Conservation (phyloP, 2,113 vertebrate genomes). For the Hepsetus odoe region DNA sequence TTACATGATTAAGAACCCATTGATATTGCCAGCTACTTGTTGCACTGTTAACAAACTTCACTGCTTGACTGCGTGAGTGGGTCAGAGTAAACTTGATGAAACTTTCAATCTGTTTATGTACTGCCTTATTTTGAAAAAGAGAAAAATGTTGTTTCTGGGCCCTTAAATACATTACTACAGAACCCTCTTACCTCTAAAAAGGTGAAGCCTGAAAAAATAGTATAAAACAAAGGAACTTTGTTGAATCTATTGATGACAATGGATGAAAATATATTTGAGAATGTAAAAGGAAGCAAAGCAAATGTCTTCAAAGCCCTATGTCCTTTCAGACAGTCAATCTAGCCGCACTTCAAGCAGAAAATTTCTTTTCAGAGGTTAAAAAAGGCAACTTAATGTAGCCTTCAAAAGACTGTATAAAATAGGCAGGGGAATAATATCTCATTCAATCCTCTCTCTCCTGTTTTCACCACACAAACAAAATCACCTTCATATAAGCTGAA, state of each 20-base stretch:
- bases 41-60: too few relatives aligned
- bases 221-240: not conserved
- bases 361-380: slow-evolving; percentile 16
- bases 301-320: slow-evolving; percentile 2
- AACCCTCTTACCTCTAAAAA: not conserved
- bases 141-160: too few relatives aligned
- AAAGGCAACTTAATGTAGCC: not conserved
- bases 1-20: too few relatives aligned
- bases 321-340: not conserved
- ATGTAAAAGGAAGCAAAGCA: not conserved
- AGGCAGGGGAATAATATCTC: not conserved
- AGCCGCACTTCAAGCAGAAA: slow-evolving; percentile 11
- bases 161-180: not conserved
- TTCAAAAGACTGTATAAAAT: not conserved
- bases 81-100: too few relatives aligned
- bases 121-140: too few relatives aligned
- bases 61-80: too few relatives aligned
- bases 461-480: not conserved
- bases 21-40: too few relatives aligned
- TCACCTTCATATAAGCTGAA: not conserved
- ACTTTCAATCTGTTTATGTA: too few relatives aligned
- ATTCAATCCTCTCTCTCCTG: not conserved
- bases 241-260: not conserved
- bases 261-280: not conserved
- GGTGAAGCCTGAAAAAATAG: not conserved